phyloP scores from a whole-genome alignment of 2,888 invertebrate species.

The Drosophila mimica region DNA sequence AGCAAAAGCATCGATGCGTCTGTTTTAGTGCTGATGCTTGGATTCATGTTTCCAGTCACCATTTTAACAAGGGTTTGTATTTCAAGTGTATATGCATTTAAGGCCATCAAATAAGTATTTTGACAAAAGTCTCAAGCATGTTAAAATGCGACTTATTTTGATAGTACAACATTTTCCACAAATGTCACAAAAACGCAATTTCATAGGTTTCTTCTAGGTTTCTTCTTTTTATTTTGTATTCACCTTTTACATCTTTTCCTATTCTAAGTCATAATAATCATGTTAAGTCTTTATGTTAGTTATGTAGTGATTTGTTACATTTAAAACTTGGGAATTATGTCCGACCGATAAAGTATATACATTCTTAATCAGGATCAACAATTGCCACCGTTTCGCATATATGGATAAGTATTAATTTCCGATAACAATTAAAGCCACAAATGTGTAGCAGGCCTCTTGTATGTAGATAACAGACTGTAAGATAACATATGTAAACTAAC shows the following conservation, averaged over 20 bases:
- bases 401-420: not conserved
- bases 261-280: not conserved
- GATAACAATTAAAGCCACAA: not conserved
- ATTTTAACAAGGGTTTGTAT: conserved; percentile 88
- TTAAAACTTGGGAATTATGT: no score
- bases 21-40: conserved; percentile 90
- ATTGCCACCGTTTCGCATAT: not conserved
- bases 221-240: not conserved
- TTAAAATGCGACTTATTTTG: not conserved
- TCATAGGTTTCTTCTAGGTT: not conserved
- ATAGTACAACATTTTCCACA: not conserved
- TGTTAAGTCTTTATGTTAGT: not conserved
- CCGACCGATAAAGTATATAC: not conserved
- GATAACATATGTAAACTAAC: no score
- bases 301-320: not conserved
- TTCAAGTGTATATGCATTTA: not conserved
- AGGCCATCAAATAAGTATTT: not conserved
- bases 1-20: conserved; percentile 88
- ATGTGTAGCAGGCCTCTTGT: no score
- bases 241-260: not conserved
- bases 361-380: not conserved
- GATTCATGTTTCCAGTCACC: conserved; percentile 91
- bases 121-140: not conserved
- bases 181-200: not conserved
- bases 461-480: no score